phyloP scores from a whole-genome alignment of 2,113 vertebrate genomes.

The Acinonyx jubatus region DNA sequence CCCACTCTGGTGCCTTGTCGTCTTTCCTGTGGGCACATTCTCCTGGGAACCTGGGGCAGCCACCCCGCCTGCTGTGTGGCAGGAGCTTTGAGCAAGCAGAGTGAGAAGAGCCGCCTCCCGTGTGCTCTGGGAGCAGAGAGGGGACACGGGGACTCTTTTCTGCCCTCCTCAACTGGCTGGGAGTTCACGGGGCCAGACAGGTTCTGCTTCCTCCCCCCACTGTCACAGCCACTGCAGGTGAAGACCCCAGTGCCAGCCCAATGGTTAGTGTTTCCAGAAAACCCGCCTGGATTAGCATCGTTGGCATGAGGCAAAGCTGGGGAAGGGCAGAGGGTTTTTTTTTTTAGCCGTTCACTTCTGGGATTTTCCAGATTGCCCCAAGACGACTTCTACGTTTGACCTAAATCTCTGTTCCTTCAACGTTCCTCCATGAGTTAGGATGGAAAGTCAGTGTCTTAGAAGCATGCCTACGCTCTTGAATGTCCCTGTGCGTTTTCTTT shows the following conservation, averaged over 20 bases:
- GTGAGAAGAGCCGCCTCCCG: fast-evolving
- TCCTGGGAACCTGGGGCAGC: neutral
- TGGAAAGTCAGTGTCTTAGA: neutral
- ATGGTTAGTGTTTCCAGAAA: neutral
- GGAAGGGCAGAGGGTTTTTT: neutral
- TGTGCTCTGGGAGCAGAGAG: neutral
- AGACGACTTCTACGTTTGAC: too few relatives aligned
- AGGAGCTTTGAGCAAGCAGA: neutral
- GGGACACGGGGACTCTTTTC: fast-evolving
- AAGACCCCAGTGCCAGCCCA: neutral
- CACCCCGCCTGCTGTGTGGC: neutral
- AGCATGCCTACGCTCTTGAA: neutral
- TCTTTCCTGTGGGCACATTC: neutral
- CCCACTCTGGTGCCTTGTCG: neutral
- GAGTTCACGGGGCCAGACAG: fast-evolving
- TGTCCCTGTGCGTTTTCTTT: neutral
- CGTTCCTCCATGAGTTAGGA: neutral
- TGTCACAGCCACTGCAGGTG: fast-evolving
- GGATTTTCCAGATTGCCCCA: neutral
- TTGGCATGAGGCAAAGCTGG: neutral
- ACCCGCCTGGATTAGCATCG: neutral
- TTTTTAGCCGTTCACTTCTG: neutral
- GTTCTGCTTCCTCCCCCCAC: too few relatives aligned
- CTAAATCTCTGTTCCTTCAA: neutral
- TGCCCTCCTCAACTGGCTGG: neutral